Evolutionary conservation across 2,888 invertebrate genomes (phyloP).

Genomic region (Caradrina clavipalpis): DNA sequence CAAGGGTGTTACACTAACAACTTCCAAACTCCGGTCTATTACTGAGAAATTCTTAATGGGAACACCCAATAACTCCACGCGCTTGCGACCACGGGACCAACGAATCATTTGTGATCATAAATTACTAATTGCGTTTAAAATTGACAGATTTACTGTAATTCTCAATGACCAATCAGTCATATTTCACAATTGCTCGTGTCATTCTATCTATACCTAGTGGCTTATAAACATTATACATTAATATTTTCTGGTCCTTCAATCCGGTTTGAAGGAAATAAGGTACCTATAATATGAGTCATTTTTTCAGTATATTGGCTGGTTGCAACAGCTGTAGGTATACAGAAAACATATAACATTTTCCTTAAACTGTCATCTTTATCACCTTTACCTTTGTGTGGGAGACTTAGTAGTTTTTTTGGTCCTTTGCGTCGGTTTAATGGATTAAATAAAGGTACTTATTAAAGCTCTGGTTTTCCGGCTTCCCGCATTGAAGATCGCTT

Average conservation of each 20-base stretch:
- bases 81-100: too few species aligned
- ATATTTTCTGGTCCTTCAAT: constrained; percentile 21
- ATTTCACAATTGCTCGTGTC: not conserved
- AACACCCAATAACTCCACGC: too few species aligned
- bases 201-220: not conserved
- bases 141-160: not conserved
- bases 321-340: not conserved
- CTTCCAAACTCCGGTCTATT: too few species aligned
- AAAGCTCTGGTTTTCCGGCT: not conserved
- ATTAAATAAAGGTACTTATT: not conserved
- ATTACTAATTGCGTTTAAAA: not conserved
- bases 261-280: not conserved
- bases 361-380: constrained; percentile 11
- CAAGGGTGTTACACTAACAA: too few species aligned
- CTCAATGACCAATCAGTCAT: not conserved
- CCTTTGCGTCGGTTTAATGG: not conserved
- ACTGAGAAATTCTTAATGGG: too few species aligned
- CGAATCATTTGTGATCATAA: not conserved
- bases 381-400: not conserved
- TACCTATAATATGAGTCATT: not conserved
- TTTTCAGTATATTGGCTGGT: not conserved
- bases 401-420: not conserved
- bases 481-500: not conserved
- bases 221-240: not conserved
- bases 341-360: not conserved